phyloP scores from a whole-genome alignment of 2,888 invertebrate genomes.

The Acleris emargana region DNA sequence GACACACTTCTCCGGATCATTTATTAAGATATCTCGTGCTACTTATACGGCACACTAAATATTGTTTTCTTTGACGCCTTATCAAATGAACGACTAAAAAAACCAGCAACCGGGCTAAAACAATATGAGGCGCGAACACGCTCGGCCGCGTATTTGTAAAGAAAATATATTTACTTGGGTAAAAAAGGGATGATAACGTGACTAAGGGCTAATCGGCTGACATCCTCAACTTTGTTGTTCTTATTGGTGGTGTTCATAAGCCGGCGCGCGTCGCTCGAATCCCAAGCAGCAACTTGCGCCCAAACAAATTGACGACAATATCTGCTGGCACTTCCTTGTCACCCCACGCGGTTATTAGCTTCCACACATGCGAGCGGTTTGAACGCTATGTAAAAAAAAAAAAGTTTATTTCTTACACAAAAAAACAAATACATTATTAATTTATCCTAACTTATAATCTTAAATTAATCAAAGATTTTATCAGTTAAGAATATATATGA shows the following conservation, averaged over 20 bases:
- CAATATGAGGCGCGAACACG: constrained; percentile 20
- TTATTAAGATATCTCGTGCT: constrained; percentile 10
- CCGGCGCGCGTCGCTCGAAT: constrained; percentile 68
- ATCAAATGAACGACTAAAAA: not conserved
- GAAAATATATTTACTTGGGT: constrained; percentile 60
- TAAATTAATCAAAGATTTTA: no score
- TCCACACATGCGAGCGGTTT: constrained; percentile 48
- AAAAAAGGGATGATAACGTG: constrained; percentile 66
- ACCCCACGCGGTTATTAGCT: constrained; percentile 67
- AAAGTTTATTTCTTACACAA: no score
- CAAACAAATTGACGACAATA: constrained; percentile 80
- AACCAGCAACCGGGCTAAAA: not conserved
- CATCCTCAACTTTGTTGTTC: constrained; percentile 78
- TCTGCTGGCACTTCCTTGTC: constrained; percentile 74
- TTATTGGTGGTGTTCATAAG: constrained; percentile 77
- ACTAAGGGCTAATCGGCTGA: constrained; percentile 73
- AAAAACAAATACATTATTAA: no score
- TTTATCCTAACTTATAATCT: no score
- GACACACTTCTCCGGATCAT: not conserved
- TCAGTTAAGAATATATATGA: no score
- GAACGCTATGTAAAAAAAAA: constrained; percentile 38
- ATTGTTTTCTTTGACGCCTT: not conserved
- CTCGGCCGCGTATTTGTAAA: constrained; percentile 42
- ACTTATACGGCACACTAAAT: not conserved
- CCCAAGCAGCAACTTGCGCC: constrained; percentile 69